Base-by-base conservation (phyloP, 2,888 invertebrate genomes). In the Lamproptera curius region DNA sequence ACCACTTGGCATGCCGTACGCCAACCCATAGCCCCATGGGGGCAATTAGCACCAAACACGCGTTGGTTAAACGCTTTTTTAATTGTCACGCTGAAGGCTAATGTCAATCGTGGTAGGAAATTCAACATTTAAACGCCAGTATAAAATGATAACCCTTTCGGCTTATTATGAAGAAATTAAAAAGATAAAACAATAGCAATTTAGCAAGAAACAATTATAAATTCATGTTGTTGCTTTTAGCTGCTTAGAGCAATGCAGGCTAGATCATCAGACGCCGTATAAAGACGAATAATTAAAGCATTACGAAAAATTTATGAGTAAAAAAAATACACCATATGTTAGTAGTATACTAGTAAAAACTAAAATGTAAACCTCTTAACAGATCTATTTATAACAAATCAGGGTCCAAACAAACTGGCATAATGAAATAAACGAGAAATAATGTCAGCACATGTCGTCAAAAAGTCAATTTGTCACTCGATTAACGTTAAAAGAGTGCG, bases 401-500 rank as follows among this genome's bases (percentile, higher is more conserved):
- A 28, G n/a, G 2, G 28, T n/a, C 2, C 28, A 28, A 5, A 28
- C 28, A 49, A 40, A 40, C 40, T 40, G 14, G 23, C 17, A 35
- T 36, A 41, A 41, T 34, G 10, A 49, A 10, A 37, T 50, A 33
- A 39, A 46, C 40, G 61, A 51, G 49, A 65, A 67, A 65, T 59
- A 49, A 57, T 55, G 67, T 64, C 67, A 31, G 67, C 70, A 73
- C 70, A 67, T 59, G 50, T 39, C 39, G 35, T 16, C 48, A 48
- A 44, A 61, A 69, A 81, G 67, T 73, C 74, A 71, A 79, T 78
- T 78, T 74, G 61, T 58, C 69, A 65, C 61, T 69, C 76, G 65
- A 80, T 80, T 76, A 76, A 67, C 67, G 67, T 61, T 65, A 73
- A 80, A 78, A 74, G 72, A 73, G 61, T 58, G 54, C 51, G 53